phyloP scores from a whole-genome alignment of 2,113 vertebrate species.

The Chinchilla lanigera region DNA sequence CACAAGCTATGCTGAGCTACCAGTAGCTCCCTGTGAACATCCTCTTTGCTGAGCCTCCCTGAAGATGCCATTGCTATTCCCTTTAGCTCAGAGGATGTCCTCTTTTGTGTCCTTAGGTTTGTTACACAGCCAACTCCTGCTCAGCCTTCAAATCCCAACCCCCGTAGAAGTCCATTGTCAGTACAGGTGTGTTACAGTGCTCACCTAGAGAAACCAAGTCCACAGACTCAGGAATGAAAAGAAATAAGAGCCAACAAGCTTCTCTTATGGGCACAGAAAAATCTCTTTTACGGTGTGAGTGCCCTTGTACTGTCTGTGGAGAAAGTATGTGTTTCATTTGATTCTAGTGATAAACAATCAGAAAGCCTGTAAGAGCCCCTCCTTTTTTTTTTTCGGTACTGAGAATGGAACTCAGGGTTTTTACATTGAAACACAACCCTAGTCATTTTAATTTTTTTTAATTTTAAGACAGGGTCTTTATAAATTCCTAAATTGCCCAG shows the following conservation, averaged over 20 bases:
- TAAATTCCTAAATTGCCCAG: neutral
- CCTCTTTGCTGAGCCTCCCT: neutral
- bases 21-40: neutral
- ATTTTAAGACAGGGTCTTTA: neutral
- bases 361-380: neutral
- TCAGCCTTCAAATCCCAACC: neutral
- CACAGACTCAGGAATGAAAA: neutral
- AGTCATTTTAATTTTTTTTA: neutral
- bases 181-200: neutral
- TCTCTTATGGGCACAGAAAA: neutral
- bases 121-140: neutral
- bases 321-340: conserved; percentile 48
- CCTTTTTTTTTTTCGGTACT: neutral
- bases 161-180: neutral
- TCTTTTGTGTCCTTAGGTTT: rapidly evolving
- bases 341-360: conserved; percentile 45
- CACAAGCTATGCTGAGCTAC: neutral
- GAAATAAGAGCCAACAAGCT: neutral
- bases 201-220: neutral
- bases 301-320: neutral
- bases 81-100: neutral
- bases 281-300: neutral
- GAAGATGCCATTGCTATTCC: neutral
- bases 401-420: neutral
- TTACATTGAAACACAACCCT: neutral